Percentiles rank a stretch among this genome's conserved stretches.
phyloP scores from a whole-genome alignment of 1,140 invertebrate species.

The Cherax destructor region DNA sequence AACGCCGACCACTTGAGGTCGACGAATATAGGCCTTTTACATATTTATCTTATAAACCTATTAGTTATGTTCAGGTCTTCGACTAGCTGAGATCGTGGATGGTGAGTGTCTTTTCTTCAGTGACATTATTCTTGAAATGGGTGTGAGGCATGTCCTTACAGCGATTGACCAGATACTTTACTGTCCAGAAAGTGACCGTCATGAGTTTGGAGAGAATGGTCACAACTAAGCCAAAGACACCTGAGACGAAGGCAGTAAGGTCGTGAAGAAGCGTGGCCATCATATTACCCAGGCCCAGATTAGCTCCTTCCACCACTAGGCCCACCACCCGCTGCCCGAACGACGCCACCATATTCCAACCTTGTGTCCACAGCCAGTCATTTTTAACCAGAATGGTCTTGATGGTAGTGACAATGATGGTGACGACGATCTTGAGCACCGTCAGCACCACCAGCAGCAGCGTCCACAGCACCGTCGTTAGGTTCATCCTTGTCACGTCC shows the following conservation, averaged over 20 bases:
- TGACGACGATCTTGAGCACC: constrained; percentile 36
- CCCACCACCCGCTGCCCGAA: constrained; percentile 21
- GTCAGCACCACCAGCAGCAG: constrained; percentile 39
- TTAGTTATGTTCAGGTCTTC: neutral
- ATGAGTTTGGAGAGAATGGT: constrained; percentile 27
- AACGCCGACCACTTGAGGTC: too few relatives aligned
- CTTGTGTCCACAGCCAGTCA: constrained; percentile 54
- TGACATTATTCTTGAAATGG: constrained; percentile 15
- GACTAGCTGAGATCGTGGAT: constrained; percentile 35
- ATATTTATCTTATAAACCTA: too few relatives aligned
- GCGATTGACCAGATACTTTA: constrained; percentile 46
- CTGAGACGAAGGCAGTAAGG: constrained; percentile 41
- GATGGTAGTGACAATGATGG: constrained; percentile 46
- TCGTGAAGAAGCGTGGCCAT: constrained; percentile 39
- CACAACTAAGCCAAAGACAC: constrained; percentile 20
- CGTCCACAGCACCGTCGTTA: constrained; percentile 39
- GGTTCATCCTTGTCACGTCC: constrained; percentile 8
- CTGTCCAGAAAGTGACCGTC: constrained; percentile 33
- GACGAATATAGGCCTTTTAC: too few relatives aligned
- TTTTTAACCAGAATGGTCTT: constrained; percentile 57
- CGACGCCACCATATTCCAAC: constrained; percentile 22
- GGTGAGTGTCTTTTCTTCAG: constrained; percentile 17
- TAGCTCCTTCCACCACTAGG: constrained; percentile 26
- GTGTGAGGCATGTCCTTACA: constrained; percentile 23
- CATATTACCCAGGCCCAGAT: constrained; percentile 25